Evolutionary conservation across 2,888 invertebrate genomes (phyloP), one percentile per base, ranked within the genome.

Genomic region (Clepsis dumicolana): DNA sequence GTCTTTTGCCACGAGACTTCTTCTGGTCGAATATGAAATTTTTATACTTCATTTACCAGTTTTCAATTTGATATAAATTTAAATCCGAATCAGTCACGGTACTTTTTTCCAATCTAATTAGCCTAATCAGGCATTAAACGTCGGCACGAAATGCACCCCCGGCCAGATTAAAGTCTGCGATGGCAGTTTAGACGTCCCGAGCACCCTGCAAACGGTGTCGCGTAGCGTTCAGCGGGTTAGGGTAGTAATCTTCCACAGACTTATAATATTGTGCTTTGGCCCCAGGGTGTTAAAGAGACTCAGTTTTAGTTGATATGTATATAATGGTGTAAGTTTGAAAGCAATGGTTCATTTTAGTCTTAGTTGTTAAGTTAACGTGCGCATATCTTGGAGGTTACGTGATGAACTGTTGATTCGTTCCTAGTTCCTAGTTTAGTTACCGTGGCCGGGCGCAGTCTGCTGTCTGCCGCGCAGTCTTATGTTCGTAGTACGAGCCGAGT

Each of bases 341-440:
- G 80, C 77, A 80, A 85, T 86, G 76, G 75, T 75, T 80, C 72
- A 77, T 83, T 78, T 78, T 82, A 83, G 83, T 81, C 71, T 82
- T 91, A 91, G 89, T 85, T 81, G 73, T 85, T 90, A 90, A 89
- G 87, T 88, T 72, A 90, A 87, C 82, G 80, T 88, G 84, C 85
- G 89, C 90, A 93, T 91, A 93, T 92, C 92, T 80, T 86, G 80
- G 83, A 88, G 89, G 86, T 91, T 88, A 89, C 83, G 86, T 90
- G 84, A 88, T 84, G 81, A 81, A 80, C 80, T 80, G 79, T 80
- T 74, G 77, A 81, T 83, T 86, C 83, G 88, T 89, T 90, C 87
- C 87, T 93, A 93, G 87, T 73, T 85, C 77, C 16, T 70, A 84
- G 86, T 89, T 85, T 70, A 84, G 86, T 89, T 85, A 84, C 84